Conservation (phyloP, 2,888 invertebrate species). For the Atherix ibis region DNA sequence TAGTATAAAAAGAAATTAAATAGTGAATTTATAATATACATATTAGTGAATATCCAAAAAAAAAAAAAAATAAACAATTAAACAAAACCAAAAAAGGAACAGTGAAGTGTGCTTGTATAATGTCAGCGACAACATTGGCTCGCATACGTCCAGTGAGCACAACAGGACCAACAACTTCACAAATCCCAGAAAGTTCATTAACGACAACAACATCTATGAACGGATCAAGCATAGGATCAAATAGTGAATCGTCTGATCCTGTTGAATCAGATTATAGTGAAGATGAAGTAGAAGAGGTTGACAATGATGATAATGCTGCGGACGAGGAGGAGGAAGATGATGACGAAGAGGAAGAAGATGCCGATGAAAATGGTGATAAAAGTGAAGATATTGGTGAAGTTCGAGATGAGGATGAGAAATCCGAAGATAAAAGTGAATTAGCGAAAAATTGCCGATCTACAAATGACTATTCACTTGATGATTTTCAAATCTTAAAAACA, state of each 20-base stretch:
- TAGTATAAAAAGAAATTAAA: too few relatives aligned
- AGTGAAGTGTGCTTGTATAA: too few relatives aligned
- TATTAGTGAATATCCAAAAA: too few relatives aligned
- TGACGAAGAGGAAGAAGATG: slow-evolving; percentile 24
- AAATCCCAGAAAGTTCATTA: slow-evolving; percentile 21
- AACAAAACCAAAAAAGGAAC: neutral
- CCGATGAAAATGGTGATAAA: slow-evolving; percentile 17
- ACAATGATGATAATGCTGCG: slow-evolving; percentile 17
- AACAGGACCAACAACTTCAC: slow-evolving; percentile 5
- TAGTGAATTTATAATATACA: too few relatives aligned
- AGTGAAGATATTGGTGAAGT: too few relatives aligned
- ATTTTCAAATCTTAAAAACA: slow-evolving; percentile 73
- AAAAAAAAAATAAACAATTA: neutral
- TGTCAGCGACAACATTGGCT: slow-evolving; percentile 28
- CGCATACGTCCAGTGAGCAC: slow-evolving; percentile 13
- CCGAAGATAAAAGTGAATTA: slow-evolving; percentile 1
- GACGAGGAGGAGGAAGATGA: slow-evolving; percentile 20
- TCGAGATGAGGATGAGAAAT: too few relatives aligned
- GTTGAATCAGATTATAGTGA: slow-evolving; percentile 28
- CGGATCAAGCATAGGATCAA: slow-evolving; percentile 18
- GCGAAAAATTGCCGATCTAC: slow-evolving; percentile 20
- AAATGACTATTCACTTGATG: slow-evolving; percentile 54
- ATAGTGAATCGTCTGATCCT: slow-evolving; percentile 29
- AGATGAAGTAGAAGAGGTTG: slow-evolving; percentile 15
- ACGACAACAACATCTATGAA: slow-evolving; percentile 15